These are phyloP conservation scores for Hirtodrosophila trivittata DNA, from an alignment of 2,888 invertebrate genomes.

Conservation along the genomic window DNA sequence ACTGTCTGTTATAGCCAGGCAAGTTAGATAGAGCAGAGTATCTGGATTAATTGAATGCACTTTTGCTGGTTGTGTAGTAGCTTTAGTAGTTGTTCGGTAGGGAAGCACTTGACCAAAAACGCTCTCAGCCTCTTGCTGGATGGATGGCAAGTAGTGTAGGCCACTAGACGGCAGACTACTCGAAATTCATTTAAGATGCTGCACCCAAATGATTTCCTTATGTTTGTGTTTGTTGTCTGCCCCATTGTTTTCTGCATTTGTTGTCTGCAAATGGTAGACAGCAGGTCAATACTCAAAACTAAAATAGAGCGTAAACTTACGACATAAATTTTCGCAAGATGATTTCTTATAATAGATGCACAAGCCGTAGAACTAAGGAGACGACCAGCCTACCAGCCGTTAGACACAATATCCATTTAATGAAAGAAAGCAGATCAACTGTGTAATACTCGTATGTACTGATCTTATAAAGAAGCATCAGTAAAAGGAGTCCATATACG, in stretches of 20 bases:
- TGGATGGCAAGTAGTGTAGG: neutral
- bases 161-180: constrained; percentile 17
- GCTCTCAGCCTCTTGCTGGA: neutral
- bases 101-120: neutral
- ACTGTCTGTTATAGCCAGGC: too few relatives aligned
- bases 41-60: neutral
- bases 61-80: neutral
- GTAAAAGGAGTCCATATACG: too few relatives aligned
- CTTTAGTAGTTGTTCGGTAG: neutral
- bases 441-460: too few relatives aligned
- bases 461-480: too few relatives aligned
- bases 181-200: constrained; percentile 48
- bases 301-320: neutral
- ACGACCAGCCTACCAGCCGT: too few relatives aligned
- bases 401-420: too few relatives aligned
- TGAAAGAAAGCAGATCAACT: too few relatives aligned
- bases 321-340: neutral
- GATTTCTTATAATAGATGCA: constrained; percentile 7
- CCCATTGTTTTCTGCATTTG: neutral
- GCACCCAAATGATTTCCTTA: constrained; percentile 21
- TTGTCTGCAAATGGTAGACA: neutral
- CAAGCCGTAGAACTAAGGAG: neutral
- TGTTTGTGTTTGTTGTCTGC: neutral
- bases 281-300: too few relatives aligned
- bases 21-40: neutral